Conservation (phyloP, 1,140 invertebrate genomes). For the Atta cephalotes region DNA sequence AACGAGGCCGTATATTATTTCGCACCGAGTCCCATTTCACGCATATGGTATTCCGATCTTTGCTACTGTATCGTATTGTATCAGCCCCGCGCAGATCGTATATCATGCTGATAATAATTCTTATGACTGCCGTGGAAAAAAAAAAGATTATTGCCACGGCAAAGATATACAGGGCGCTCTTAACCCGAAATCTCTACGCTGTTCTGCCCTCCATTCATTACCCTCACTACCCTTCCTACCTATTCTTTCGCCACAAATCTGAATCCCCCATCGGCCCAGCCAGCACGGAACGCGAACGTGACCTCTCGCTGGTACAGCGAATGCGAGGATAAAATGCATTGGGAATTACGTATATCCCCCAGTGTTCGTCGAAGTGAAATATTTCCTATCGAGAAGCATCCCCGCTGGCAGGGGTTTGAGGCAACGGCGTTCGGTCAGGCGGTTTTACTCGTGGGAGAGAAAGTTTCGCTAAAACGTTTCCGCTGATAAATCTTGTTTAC, state of each 20-base stretch:
- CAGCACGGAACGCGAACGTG: conserved; percentile 65
- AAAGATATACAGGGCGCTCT: conserved; percentile 57
- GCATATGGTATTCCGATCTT: conserved; percentile 59
- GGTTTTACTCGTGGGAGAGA: conserved; percentile 78
- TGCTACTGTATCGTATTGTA: conserved; percentile 59
- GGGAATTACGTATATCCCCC: conserved; percentile 79
- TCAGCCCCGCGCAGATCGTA: conserved; percentile 54
- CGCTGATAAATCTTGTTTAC: conserved; percentile 82
- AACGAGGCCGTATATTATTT: conserved; percentile 43
- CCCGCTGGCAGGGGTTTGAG: conserved; percentile 26
- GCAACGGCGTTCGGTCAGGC: conserved; percentile 72
- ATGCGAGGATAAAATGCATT: conserved; percentile 79
- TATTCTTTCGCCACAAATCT: conserved; percentile 70
- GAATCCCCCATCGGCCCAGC: conserved; percentile 63
- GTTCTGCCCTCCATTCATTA: conserved; percentile 70
- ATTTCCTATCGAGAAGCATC: conserved; percentile 80
- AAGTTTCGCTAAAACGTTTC: conserved; percentile 82
- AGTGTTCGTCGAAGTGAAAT: conserved; percentile 78
- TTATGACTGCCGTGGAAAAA: conserved; percentile 39
- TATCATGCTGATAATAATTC: conserved; percentile 61
- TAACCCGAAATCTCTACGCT: conserved; percentile 69
- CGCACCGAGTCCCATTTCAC: conserved; percentile 30
- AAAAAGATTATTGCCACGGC: conserved; percentile 55
- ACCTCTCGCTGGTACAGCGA: conserved; percentile 68
- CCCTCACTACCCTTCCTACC: conserved; percentile 23